A percentile compares a stretch with the other conserved stretches of the same genome.
Conservation (phyloP, 2,113 vertebrate species). For the Cyrtonyx montezumae region DNA sequence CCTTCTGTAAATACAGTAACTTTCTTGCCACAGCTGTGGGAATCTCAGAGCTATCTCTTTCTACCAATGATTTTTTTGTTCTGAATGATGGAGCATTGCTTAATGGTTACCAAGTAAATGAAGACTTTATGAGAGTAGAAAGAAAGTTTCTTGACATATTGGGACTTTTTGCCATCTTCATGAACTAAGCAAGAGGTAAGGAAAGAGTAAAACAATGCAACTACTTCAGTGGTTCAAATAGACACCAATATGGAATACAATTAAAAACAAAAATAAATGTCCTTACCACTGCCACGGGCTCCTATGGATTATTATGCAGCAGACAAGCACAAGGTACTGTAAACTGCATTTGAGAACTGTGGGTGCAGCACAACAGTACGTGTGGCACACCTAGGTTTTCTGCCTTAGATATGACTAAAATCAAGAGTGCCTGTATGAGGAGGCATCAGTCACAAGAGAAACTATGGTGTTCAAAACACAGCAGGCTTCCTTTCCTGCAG, state of each 20-base stretch:
- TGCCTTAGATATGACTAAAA: conserved; percentile 10
- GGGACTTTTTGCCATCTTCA: not conserved
- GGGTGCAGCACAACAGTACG: not conserved
- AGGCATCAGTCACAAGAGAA: conserved; percentile 5
- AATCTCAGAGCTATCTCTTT: not conserved
- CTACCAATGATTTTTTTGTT: not conserved
- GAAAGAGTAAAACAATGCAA: not conserved
- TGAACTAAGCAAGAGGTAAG: not conserved
- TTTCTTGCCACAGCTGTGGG: not conserved
- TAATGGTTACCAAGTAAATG: not conserved
- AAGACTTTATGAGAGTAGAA: fast-evolving
- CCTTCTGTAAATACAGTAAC: not conserved
- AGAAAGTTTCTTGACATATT: not conserved
- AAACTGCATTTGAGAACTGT: not conserved
- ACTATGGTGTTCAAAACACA: not conserved
- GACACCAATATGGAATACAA: not conserved
- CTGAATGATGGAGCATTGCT: not conserved
- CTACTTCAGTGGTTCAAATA: not conserved
- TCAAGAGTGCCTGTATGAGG: not conserved
- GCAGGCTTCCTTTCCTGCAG: not conserved
- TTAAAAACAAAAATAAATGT: conserved; percentile 31
- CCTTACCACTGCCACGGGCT: not conserved
- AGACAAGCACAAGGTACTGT: not conserved
- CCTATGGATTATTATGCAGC: not conserved
- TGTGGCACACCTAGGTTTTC: not conserved